Evolutionary conservation across 2,888 invertebrate species (phyloP).

Genomic region (Glaucopsyche alexis): DNA sequence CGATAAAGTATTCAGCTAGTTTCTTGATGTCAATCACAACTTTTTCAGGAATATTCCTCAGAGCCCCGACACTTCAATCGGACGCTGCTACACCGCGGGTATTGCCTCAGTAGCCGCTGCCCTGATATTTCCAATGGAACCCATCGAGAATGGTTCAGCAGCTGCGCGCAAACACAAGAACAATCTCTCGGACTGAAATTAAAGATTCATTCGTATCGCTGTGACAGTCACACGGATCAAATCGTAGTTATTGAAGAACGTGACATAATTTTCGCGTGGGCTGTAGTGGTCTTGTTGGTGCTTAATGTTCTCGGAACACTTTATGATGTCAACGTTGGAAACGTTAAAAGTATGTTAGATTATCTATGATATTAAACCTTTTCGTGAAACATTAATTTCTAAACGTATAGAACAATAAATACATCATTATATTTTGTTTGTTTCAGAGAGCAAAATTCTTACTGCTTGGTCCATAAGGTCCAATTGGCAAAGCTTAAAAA

Average conservation of each 20-base stretch:
- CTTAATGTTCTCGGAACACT: conserved; percentile 51
- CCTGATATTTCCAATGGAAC: conserved; percentile 44
- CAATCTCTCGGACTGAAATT: conserved; percentile 39
- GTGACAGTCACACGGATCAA: conserved; percentile 42
- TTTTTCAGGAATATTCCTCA: conserved; percentile 53
- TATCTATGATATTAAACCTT: neutral
- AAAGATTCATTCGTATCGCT: conserved; percentile 46
- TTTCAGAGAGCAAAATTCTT: conserved; percentile 50
- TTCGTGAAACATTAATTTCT: no score
- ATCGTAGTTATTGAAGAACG: conserved; percentile 41
- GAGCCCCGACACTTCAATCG: conserved; percentile 56
- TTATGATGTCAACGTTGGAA: conserved; percentile 44
- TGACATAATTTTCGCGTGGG: conserved; percentile 41
- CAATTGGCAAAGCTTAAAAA: conserved; percentile 56
- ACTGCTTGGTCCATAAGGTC: conserved; percentile 53
- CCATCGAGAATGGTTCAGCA: conserved; percentile 55
- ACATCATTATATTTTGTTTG: neutral
- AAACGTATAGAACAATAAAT: no score
- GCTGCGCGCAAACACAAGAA: conserved; percentile 36
- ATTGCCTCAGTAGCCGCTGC: conserved; percentile 56
- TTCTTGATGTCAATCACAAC: neutral
- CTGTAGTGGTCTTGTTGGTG: conserved; percentile 43
- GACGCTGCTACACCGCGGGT: conserved; percentile 59
- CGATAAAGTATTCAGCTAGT: no score
- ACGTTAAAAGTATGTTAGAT: neutral